These are phyloP conservation scores for Mythimna loreyi DNA, from an alignment of 2,888 invertebrate species.

Conservation along the genomic window DNA sequence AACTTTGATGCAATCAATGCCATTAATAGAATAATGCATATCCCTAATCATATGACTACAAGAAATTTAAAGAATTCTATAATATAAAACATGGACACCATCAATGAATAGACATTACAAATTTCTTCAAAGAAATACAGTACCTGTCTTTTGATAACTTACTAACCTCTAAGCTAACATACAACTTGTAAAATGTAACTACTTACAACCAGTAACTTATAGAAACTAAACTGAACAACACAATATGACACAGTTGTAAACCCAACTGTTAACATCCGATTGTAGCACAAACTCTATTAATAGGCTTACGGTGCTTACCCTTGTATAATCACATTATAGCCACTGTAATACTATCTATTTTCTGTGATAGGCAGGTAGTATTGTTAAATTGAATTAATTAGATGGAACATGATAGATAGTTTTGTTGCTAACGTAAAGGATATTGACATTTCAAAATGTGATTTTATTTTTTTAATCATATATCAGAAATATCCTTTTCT, in stretches of 20 bases:
- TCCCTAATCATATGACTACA: too few relatives aligned
- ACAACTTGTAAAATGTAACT: background rate
- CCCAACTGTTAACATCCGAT: conserved; percentile 38
- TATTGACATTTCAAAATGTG: background rate
- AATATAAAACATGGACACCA: too few relatives aligned
- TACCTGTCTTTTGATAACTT: too few relatives aligned
- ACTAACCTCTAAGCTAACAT: too few relatives aligned
- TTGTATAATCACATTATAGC: conserved; percentile 69
- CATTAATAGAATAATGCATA: too few relatives aligned
- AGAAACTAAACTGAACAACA: background rate
- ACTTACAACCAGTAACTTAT: background rate
- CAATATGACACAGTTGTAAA: conserved; percentile 19
- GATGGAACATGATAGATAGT: background rate
- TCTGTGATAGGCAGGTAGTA: conserved; percentile 31
- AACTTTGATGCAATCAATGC: too few relatives aligned
- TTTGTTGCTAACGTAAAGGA: background rate
- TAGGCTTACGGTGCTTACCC: conserved; percentile 62
- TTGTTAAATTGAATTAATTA: conserved; percentile 24
- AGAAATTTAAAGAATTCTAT: too few relatives aligned
- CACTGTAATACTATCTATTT: conserved; percentile 64
- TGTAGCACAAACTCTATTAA: conserved; percentile 52
- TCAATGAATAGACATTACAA: too few relatives aligned
- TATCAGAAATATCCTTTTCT: too few relatives aligned
- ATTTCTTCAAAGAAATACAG: too few relatives aligned
- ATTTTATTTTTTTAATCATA: too few relatives aligned